phyloP scores from a whole-genome alignment of 2,888 invertebrate genomes.

The Oligia fasciuncula region DNA sequence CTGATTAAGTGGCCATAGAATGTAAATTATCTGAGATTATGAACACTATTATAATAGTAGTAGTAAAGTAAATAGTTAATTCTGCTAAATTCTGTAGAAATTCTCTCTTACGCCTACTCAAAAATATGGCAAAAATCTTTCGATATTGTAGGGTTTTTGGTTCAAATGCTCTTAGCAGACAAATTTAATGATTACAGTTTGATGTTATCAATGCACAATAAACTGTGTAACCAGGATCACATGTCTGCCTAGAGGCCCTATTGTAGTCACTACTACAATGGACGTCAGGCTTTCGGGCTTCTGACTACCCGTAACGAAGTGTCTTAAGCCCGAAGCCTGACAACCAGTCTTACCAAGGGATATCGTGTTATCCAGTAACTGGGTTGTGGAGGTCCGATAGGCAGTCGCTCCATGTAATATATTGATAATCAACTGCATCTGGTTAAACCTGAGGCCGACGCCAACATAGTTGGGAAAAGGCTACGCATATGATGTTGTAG shows the following conservation, averaged over 20 bases:
- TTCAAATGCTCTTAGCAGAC: not conserved
- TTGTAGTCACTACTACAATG: not conserved
- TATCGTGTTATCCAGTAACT: not conserved
- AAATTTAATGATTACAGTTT: not conserved
- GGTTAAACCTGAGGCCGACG: not conserved
- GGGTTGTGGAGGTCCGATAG: not conserved
- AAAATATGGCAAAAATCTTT: not conserved
- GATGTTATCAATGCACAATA: not conserved
- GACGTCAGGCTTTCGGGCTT: too few relatives aligned
- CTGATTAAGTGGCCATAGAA: not conserved
- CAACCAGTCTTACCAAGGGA: not conserved
- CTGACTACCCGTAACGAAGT: too few relatives aligned
- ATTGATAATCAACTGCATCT: not conserved
- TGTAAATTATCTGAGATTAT: not conserved
- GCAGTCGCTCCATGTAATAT: not conserved
- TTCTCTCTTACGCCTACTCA: not conserved
- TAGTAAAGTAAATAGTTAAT: conserved; percentile 17
- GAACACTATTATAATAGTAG: not conserved
- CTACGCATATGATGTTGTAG: not conserved
- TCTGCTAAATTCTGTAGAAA: not conserved
- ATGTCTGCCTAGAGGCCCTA: not conserved
- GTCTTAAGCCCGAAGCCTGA: not conserved
- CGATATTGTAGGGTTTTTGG: not conserved
- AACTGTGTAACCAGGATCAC: not conserved
- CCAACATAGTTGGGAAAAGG: not conserved